Conservation (phyloP, 2,888 invertebrate genomes). For the Lordiphosa andalusiaca region DNA sequence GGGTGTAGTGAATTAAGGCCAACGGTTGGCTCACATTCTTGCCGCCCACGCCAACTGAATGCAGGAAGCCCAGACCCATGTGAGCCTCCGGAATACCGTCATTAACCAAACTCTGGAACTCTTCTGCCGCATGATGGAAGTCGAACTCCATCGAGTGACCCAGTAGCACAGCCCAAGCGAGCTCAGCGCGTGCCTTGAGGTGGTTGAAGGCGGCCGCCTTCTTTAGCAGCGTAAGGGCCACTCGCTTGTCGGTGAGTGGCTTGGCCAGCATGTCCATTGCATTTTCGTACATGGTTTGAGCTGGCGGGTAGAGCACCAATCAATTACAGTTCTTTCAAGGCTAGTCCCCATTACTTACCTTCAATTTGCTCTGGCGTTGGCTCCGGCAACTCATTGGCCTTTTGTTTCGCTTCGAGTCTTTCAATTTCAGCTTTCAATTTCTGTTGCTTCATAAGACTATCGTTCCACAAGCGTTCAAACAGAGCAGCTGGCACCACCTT, state of each 20-base stretch:
- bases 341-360: conserved; percentile 80
- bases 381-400: conserved; percentile 72
- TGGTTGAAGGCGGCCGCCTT: conserved; percentile 92
- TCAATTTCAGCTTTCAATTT: conserved; percentile 72
- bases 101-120: conserved; percentile 88
- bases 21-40: conserved; percentile 93
- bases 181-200: conserved; percentile 88
- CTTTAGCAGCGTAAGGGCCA: conserved; percentile 88
- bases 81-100: conserved; percentile 93
- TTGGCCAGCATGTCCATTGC: conserved; percentile 87
- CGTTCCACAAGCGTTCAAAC: conserved; percentile 69
- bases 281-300: conserved; percentile 87
- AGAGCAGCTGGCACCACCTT: conserved; percentile 62
- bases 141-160: conserved; percentile 90
- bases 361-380: conserved; percentile 82
- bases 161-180: conserved; percentile 94
- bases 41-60: conserved; percentile 89
- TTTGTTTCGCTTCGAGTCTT: conserved; percentile 48
- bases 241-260: conserved; percentile 86
- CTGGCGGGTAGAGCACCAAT: conserved; percentile 79
- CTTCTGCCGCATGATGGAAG: conserved; percentile 86
- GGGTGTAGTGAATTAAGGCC: conserved; percentile 94
- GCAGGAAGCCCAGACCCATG: conserved; percentile 92
- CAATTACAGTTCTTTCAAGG: background rate
- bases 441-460: conserved; percentile 60